Conservation (phyloP, 1,140 invertebrate species). For the Asobara japonica region DNA sequence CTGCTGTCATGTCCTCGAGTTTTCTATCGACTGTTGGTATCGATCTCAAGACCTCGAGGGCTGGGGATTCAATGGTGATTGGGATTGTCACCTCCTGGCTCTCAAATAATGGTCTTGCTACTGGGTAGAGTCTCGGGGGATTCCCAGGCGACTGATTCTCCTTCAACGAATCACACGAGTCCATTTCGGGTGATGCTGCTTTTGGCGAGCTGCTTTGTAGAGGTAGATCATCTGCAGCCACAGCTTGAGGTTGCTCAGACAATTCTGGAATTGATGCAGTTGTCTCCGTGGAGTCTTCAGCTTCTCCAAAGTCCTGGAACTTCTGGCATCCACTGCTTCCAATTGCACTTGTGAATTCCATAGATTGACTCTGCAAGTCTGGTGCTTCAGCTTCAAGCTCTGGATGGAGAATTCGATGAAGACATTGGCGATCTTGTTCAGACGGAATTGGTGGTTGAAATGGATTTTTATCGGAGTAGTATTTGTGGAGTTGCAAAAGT, state of each 20-base stretch:
- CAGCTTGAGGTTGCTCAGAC: not conserved
- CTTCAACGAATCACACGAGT: not conserved
- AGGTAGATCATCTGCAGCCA: not conserved
- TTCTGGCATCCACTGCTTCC: not conserved
- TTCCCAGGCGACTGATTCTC: not conserved
- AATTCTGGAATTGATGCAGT: not conserved
- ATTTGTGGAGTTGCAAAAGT: not conserved
- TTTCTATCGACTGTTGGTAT: not conserved
- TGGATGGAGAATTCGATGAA: not conserved
- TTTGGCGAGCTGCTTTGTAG: not conserved
- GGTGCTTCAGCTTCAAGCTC: not conserved
- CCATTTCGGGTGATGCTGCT: not conserved
- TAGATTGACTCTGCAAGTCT: not conserved
- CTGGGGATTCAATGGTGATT: not conserved
- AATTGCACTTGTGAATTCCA: not conserved
- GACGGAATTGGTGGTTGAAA: not conserved
- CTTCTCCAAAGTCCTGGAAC: not conserved
- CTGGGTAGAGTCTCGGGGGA: not conserved
- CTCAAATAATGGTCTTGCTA: not conserved
- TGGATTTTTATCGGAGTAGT: not conserved
- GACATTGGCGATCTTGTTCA: not conserved
- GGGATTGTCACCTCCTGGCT: not conserved
- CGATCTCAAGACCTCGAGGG: not conserved
- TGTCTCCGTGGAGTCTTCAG: constrained; percentile 14
- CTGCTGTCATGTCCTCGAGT: not conserved